phyloP scores from a whole-genome alignment of 1,140 invertebrate genomes.

The Andricus grossulariae region DNA sequence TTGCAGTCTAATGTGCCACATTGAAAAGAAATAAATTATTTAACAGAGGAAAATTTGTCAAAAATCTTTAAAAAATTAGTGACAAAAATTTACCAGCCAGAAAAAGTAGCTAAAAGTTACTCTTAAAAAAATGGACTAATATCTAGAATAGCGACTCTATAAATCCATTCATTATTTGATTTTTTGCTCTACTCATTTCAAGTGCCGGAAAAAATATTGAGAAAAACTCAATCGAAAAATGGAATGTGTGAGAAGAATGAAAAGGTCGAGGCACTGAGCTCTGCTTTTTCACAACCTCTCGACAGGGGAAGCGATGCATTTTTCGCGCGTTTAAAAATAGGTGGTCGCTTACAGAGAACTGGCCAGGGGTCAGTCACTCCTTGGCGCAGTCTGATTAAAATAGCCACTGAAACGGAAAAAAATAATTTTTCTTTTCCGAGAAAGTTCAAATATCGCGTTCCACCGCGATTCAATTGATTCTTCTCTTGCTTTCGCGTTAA shows the following conservation, averaged over 20 bases:
- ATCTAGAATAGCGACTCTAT: too few relatives aligned
- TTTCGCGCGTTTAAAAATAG: conserved; percentile 74
- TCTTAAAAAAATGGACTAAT: too few relatives aligned
- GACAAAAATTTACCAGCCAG: too few relatives aligned
- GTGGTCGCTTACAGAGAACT: conserved; percentile 67
- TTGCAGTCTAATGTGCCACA: too few relatives aligned
- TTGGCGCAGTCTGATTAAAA: conserved; percentile 66
- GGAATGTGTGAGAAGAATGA: conserved; percentile 8
- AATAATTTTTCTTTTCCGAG: conserved; percentile 62
- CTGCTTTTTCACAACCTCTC: conserved; percentile 48
- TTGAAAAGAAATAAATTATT: too few relatives aligned
- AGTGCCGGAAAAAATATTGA: background rate
- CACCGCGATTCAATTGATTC: background rate
- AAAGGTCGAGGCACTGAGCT: conserved; percentile 36
- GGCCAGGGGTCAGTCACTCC: conserved; percentile 76
- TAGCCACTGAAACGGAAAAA: conserved; percentile 69
- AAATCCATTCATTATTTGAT: too few relatives aligned
- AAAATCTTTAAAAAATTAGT: too few relatives aligned
- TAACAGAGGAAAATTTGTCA: too few relatives aligned
- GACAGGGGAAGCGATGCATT: conserved; percentile 66
- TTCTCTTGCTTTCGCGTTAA: background rate
- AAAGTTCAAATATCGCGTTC: conserved; percentile 6
- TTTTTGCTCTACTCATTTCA: background rate
- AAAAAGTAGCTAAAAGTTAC: too few relatives aligned
- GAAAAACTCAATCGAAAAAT: background rate